Evolutionary conservation across 2,888 invertebrate genomes (phyloP), one percentile per base, ranked within the genome.

Genomic region (Ceratothoa steindachneri): DNA sequence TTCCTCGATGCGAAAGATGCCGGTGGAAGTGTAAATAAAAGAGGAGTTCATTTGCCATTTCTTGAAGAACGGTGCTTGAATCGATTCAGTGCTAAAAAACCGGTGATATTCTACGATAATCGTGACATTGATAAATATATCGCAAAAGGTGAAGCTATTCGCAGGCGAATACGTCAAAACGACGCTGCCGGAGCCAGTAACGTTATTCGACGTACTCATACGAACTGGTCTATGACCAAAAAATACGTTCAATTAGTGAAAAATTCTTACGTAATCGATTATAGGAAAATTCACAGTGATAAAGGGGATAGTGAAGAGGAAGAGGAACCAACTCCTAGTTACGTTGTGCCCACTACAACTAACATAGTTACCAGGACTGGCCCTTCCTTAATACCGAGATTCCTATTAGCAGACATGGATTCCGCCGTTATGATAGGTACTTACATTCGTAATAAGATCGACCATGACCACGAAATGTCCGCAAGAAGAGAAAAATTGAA

Each of bases 1-100:
- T 92, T 91, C 83, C 89, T 93, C 81, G 89, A 90, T 83, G 88
- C 88, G 64, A 91, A 90, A 85, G 88, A 89, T 66, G 71, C 67
- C 55, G 76, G 79, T 29, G 67, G 68, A 12, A 29, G 5, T 5
- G 64, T 53, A 4, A 72, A 69, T 41, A 74, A 74, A 29, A 72
- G 69, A n/a, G 74, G 72, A 51, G 67, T 79, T 9, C 90, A 91
- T 85, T 85, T 92, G 80, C 91, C 91, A 74, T 90, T 89, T 89
- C 87, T 88, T 76, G 89, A 90, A 84, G 91, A 91, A 83, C 87
- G 89, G 82, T 90, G 89, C 41, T 85, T 90, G 79, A 87, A 88
- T 80, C 89, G 89, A 83, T 90, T 90, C 83, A 88, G 89, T 82
- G 87, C 89, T 80, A 88, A 88, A 82, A 89, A 88, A 81, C 85